phyloP scores from a whole-genome alignment of 2,113 vertebrate genomes.

The Dicentrarchus labrax region DNA sequence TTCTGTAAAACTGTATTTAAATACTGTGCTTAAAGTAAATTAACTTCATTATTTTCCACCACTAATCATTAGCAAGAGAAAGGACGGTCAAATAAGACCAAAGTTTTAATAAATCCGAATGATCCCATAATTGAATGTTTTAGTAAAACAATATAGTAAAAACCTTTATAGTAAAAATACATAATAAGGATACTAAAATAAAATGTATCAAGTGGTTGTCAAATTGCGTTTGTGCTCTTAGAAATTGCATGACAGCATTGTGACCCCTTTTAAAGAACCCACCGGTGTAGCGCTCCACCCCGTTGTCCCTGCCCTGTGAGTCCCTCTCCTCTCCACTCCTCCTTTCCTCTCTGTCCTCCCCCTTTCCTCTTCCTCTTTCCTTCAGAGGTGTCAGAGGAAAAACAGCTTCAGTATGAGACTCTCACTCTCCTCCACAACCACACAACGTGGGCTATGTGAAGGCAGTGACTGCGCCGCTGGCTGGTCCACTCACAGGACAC shows the following conservation, averaged over 20 bases:
- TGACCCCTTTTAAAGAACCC: constrained; percentile 57
- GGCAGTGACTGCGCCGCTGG: constrained; percentile 33
- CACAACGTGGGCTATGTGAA: constrained; percentile 64
- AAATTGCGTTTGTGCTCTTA: neutral
- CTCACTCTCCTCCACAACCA: constrained; percentile 63
- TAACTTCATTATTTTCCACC: neutral
- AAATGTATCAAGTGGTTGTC: neutral
- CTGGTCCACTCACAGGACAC: constrained; percentile 80
- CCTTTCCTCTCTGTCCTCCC: constrained; percentile 58
- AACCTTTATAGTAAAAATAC: neutral
- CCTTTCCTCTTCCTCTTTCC: constrained; percentile 78
- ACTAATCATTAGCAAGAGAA: neutral
- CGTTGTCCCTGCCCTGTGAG: constrained; percentile 63
- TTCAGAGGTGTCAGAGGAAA: constrained; percentile 45
- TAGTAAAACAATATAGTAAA: neutral
- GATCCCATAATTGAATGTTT: neutral
- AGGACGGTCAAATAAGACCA: neutral
- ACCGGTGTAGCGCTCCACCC: constrained; percentile 52
- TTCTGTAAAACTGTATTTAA: too few relatives aligned
- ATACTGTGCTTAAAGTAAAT: neutral
- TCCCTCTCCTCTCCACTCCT: constrained; percentile 21
- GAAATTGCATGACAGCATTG: neutral
- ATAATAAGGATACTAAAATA: neutral
- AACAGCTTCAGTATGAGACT: constrained; percentile 1
- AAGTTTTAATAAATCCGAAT: neutral